phyloP scores from a whole-genome alignment of 2,888 invertebrate genomes.

The Andrena minutula region DNA sequence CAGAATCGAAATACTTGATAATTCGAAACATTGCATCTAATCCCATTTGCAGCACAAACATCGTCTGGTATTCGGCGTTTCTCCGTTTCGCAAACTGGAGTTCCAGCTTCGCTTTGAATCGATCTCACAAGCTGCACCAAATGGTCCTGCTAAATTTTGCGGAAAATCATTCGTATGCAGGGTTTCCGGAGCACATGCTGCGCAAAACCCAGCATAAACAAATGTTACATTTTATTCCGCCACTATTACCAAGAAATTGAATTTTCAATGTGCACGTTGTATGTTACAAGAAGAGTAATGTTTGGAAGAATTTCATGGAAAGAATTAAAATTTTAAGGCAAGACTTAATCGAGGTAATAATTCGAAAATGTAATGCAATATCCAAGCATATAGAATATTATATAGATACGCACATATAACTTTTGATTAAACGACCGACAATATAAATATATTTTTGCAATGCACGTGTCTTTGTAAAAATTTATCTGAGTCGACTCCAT shows the following conservation, averaged over 20 bases:
- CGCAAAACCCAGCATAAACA: neutral
- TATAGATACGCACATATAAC: too few relatives aligned
- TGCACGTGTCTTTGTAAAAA: too few relatives aligned
- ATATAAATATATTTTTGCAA: too few relatives aligned
- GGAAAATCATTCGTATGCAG: constrained; percentile 17
- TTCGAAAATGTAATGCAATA: too few relatives aligned
- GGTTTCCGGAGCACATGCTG: neutral
- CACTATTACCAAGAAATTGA: constrained; percentile 3
- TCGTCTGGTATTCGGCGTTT: constrained; percentile 58
- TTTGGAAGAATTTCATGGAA: too few relatives aligned
- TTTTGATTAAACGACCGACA: too few relatives aligned
- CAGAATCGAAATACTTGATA: constrained; percentile 3
- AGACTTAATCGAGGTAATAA: too few relatives aligned
- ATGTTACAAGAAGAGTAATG: neutral
- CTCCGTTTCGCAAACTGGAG: constrained; percentile 49
- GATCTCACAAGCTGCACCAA: constrained; percentile 8
- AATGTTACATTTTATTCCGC: constrained; percentile 8
- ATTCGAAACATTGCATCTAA: neutral
- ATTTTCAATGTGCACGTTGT: neutral
- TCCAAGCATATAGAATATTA: too few relatives aligned
- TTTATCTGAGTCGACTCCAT: too few relatives aligned
- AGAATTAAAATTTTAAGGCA: too few relatives aligned
- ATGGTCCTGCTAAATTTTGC: constrained; percentile 12
- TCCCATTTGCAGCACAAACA: neutral
- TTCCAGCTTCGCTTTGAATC: constrained; percentile 13